Evolutionary conservation across 2,888 invertebrate species (phyloP).

Genomic region (Heterodera filipjevi): DNA sequence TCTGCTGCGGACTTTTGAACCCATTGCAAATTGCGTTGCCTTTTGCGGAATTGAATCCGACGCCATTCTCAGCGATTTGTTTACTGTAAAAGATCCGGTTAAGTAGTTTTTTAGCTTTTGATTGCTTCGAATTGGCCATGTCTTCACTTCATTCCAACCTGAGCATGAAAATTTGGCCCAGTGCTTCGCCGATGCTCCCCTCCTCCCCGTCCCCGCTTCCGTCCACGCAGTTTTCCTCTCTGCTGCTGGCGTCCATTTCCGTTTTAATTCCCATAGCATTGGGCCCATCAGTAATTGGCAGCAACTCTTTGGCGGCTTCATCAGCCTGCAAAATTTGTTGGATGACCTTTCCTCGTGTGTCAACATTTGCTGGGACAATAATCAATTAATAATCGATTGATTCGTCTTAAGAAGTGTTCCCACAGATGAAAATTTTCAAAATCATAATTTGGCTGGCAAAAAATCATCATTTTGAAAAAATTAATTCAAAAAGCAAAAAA

Average conservation of each 20-base stretch:
- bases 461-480: no score
- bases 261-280: neutral
- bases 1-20: neutral
- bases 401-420: no score
- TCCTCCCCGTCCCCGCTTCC: neutral
- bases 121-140: no score
- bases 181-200: conserved; percentile 1
- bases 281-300: neutral
- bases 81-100: neutral
- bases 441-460: no score
- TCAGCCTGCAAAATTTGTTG: neutral
- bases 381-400: no score
- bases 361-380: no score
- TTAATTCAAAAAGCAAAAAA: no score
- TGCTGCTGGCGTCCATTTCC: neutral
- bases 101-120: neutral
- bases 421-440: no score
- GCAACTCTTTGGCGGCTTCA: neutral
- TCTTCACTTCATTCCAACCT: neutral
- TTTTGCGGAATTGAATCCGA: neutral
- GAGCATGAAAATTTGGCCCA: conserved; percentile 15
- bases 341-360: no score
- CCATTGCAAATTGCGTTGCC: neutral
- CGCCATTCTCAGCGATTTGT: neutral
- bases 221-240: neutral